Evolutionary conservation across 2,888 invertebrate species (phyloP), one percentile per base, ranked within the genome.

Genomic region (Salpingus planirostris): DNA sequence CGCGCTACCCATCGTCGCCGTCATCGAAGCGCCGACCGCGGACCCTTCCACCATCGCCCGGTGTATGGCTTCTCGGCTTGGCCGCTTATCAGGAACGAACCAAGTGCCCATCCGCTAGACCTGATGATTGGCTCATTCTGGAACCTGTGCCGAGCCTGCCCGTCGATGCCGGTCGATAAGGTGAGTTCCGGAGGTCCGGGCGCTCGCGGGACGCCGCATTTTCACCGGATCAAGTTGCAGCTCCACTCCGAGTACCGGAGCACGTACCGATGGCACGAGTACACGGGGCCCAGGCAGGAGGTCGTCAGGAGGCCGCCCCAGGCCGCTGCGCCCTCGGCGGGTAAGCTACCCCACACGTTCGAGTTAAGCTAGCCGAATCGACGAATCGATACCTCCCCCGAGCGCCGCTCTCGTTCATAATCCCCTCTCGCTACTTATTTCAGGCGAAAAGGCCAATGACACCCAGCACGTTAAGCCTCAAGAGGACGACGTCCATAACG

Each of bases 61-160:
- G 50, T 55, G 43, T 53, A 55, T 55, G 55, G 54, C 52, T 50
- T 47, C 49, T 29, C 40, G 38, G 42, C 46, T 52, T 47, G 23
- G 15, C 27, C 33, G 22, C 24, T 33, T 31, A 40, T 46, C 29
- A 28, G 22, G 21, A 27, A 38, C 29, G 35, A 34, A 27, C 46
- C 42, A 45, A 45, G 49, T 52, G 50, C 37, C 41, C 37, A 42
- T 43, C 36, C 30, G 49, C 21, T 50, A 56, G 58, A 60, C 73
- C 75, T 73, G 74, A 91, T 91, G 91, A 90, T 91, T 77, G 90
- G 90, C 72, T 89, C 90, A 76, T 90, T 91, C 76, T 90, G 90
- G 89, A 91, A 90, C 74, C 74, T 91, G 74, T 91, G 91, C 74
- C 84, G 90, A 71, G 88, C 90, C 76, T 91, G 91, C 76, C 91